Base-by-base conservation (phyloP, 2,888 invertebrate genomes). In the Scaptomyza polygonia region DNA sequence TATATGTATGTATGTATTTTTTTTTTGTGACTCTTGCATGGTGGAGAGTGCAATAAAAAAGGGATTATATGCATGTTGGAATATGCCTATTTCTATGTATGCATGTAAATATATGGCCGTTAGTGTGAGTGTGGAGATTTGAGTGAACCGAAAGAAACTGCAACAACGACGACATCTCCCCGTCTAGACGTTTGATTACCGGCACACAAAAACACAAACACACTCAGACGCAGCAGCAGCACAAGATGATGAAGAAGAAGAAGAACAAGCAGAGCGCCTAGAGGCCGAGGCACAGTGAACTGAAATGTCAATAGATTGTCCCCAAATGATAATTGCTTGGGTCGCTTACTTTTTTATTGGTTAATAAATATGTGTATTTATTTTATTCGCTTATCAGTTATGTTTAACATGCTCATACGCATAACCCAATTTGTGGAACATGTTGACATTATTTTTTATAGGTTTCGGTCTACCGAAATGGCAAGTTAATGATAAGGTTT, bases 161-260 rank as follows among this genome's bases (percentile, higher is more conserved):
- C 79, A 74, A 76, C 77, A 61, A 69, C 67, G 68, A 79, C 84
- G 68, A 79, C 84, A 73, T 65, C 71, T 72, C 54, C 67, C 53
- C 67, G 85, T 86, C 85, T 86, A 86, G 85, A 86, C 85, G 65
- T 84, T 76, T 86, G 77, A 85, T 88, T 83, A 87, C 83, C 79
- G 72, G 70, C 67, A 68, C 62, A 76, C 66, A 62, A 18, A 69
- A 40, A 51, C 39, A 36, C 45, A 57, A 44, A 34, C 59, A 47
- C 58, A 75, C 55, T 57, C 63, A 64, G 56, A 56, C 66, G 29
- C 77, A 68, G 70, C 69, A 63, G 66, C 57, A 56, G 52, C 42
- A 34, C n/a, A 34, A 12, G 18, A 30, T 32, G 48, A 48, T 12
- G 18, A n/a, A 34, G 57, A 42, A 55, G 62, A 56, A 67, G 67